phyloP scores from a whole-genome alignment of 2,797 vertebrate species.

The Gouania willdenowi region DNA sequence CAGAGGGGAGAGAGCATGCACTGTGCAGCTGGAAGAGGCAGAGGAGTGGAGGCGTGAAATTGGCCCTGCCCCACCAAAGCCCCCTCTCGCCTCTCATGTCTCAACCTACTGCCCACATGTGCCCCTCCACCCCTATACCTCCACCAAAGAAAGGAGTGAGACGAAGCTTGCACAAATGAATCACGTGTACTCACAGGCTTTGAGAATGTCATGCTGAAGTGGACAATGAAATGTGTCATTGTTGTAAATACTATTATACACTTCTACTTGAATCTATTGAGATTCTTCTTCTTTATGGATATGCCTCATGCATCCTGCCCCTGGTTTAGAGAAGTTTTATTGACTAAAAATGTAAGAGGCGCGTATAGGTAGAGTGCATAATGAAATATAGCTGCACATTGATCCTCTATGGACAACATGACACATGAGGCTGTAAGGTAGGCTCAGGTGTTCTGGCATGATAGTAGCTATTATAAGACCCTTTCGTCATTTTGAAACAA shows the following conservation, averaged over 20 bases:
- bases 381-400: constrained; percentile 45
- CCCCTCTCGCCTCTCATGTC: constrained; percentile 35
- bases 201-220: too few species aligned
- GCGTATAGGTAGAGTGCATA: constrained; percentile 62
- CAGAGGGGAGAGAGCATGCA: constrained; percentile 36
- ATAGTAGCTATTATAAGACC: too few species aligned
- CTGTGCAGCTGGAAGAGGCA: constrained; percentile 68
- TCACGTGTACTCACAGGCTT: too few species aligned
- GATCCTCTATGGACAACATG: too few species aligned
- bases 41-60: constrained; percentile 74
- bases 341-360: constrained; percentile 80
- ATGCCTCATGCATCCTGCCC: constrained; percentile 12
- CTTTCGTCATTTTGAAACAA: too few species aligned
- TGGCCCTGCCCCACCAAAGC: constrained; percentile 66
- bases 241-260: too few species aligned
- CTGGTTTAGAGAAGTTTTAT: constrained; percentile 68
- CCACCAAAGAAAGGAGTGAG: constrained; percentile 10
- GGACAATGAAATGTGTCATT: too few species aligned
- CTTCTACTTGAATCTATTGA: too few species aligned
- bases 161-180: too few species aligned
- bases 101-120: constrained; percentile 20
- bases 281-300: too few species aligned
- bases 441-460: too few species aligned
- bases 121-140: constrained; percentile 24
- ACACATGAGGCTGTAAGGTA: too few species aligned